Conservation (phyloP, 2,888 invertebrate species). For the Diaphora mendica region DNA sequence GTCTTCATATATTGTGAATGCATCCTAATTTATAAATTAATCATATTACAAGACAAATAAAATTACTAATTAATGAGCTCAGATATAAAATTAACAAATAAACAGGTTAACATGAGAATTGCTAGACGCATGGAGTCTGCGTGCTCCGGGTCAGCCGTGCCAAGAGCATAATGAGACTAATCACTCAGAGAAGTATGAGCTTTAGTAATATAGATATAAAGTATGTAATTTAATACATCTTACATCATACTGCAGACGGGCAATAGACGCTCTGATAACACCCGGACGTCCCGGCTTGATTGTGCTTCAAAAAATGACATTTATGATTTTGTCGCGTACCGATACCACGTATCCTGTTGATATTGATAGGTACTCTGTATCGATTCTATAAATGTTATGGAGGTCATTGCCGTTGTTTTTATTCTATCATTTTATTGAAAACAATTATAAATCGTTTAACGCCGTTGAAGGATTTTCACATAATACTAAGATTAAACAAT, state of each 20-base stretch:
- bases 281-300: conserved; percentile 60
- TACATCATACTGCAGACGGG: conserved; percentile 50
- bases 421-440: background rate
- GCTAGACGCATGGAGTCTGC: conserved; percentile 46
- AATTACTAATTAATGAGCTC: conserved; percentile 13
- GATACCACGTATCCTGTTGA: conserved; percentile 44
- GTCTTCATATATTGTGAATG: background rate
- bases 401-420: conserved; percentile 35
- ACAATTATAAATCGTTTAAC: background rate
- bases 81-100: conserved; percentile 33
- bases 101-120: conserved; percentile 38
- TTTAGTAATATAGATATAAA: background rate
- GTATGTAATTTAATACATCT: conserved; percentile 13
- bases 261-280: conserved; percentile 57
- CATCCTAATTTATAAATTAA: background rate
- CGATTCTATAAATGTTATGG: conserved; percentile 43
- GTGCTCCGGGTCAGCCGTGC: conserved; percentile 49
- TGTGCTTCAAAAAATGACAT: conserved; percentile 28
- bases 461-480: background rate
- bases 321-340: conserved; percentile 28
- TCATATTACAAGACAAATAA: background rate
- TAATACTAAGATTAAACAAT: background rate
- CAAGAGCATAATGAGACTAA: conserved; percentile 36
- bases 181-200: conserved; percentile 19
- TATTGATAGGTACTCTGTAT: conserved; percentile 34